Base-by-base conservation (phyloP, 2,888 invertebrate species). In the Steromphala cineraria region DNA sequence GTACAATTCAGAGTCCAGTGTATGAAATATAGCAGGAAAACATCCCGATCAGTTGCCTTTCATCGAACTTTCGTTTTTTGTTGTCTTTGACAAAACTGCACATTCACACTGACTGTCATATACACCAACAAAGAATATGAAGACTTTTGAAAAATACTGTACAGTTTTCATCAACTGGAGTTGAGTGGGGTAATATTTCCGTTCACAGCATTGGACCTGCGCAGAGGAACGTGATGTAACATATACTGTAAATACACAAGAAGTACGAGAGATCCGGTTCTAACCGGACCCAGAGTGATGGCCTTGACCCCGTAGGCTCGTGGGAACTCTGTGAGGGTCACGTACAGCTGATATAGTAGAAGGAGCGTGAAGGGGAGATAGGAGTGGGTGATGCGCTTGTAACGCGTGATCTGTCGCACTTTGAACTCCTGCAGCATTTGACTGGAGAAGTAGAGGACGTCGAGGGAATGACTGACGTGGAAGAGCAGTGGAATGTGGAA, bases 281-380 rank as follows among this genome's bases (percentile, higher is more conserved):
- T 94, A 75, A 97, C 94, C 0, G 97, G 97, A 76, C 97, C 96
- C 83, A 97, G 94, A 79, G 97, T 85, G 83, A 96, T 95, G 0
- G 97, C 96, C 91, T 96, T 92, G 0, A 95, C 96, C 13, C 97
- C 97, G 94, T 97, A 97, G 19, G 96, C 96, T 86, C 96, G 91
- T 95, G 96, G 96, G 91, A 97, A 97, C 92, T 96, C 96, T 8
- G 82, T 82, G 24, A 87, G 78, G 10, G 90, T 89, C 21, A 91
- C 82, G 91, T 96, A 96, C 0, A 96, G 95, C 93, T 96, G 94
- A 80, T 95, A 90, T 78, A 95, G 90, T 92, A 92, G 52, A 24
- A 92, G 75, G 24, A 87, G 53, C 21, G 84, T 19, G 36, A 91
- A 89, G 13, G 90, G 90, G 74, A 89, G 76, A 36, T 87, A 84